Evolutionary conservation across 2,113 vertebrate species (phyloP), one percentile per base, ranked within the genome.

Genomic region (Catharus minimus): DNA sequence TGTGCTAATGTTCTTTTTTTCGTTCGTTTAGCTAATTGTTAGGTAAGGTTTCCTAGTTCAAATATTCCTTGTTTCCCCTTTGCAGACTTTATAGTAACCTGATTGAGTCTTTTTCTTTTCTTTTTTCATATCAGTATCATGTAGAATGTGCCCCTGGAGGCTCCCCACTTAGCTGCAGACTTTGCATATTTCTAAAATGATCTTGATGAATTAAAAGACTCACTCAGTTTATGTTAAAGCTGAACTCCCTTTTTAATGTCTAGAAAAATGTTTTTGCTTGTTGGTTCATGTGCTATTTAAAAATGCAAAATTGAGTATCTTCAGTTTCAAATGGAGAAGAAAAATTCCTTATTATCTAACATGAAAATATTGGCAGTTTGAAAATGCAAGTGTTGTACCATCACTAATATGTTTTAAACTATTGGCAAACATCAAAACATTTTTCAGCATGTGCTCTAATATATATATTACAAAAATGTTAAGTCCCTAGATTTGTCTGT

Each of bases 1-100:
- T 72, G 95, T 91, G 73, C 95, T 84, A 87, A 69, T 97, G 85
- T 91, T 97, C 57, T 82, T 96, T 94, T 94, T 90, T 74, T 56
- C 9, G 53, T 93, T 85, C 13, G 1, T 93, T 93, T 65, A 69
- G 65, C 28, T 64, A 49, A 46, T 33, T 74, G 62, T 91, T 90
- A 78, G 84, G 53, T 90, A 46, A 74, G 47, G 69, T 80, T 91
- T 95, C 56, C 57, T 60, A 91, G 75, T 92, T 95, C 72, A 90
- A 66, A 16, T 67, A 56, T 65, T 11, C 9, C 36, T 73, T 80
- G 24, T 90, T 92, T 90, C 58, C 43, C 52, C 85, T 78, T 73
- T 55, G 77, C 66, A 93, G 88, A 73, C 75, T 89, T 86, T 88
- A 57, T 38, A 28, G 55, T 87, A 69, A 64, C 9, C 78, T 91